Base-by-base conservation (phyloP, 2,113 vertebrate species). In the Thunnus maccoyii region DNA sequence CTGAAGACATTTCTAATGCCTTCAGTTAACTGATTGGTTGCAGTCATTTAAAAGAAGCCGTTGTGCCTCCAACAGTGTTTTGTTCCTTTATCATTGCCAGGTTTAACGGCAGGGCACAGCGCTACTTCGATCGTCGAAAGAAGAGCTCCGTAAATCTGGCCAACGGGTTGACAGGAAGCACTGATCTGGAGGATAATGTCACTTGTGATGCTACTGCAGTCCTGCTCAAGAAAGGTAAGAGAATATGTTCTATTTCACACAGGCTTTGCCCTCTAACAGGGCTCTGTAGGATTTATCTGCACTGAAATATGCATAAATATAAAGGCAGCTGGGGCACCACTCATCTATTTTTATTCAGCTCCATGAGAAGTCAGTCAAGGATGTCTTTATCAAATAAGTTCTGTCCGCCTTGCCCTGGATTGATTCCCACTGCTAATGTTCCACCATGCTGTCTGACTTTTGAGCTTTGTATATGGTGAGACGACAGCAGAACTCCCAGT, bases 201-300 rank as follows among this genome's bases (percentile, higher is more conserved):
- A 96, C 95, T 60, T 98, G 97, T 0, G 97, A 99, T 0, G 97
- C 97, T 32, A 99, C 97, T 0, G 96, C 97, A 70, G 97, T 98
- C 51, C 96, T 98, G 88, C 96, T 99, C 66, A 98, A 96, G 94
- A 98, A 97, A 97, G 96, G 97, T 93, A 88, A 30, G 36, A 30
- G 13, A 57, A 16, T 18, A 14, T 71, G 46, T 68, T 52, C 72
- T 10, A 18, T 68, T 64, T 79, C 11, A 54, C 47, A 22, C 66
- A 20, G 55, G 1, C 25, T 62, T 41, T 79, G 64, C 10, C 78
- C 72, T 81, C 74, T 76, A 76, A 70, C 18, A 41, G 62, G 72
- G 41, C 83, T 75, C 48, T 32, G 76, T 13, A 22, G 76, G 72
- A 12, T 83, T 63, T 44, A 12, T 60, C 56, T 57, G 76, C 61